These are phyloP conservation scores for Coregonus sp. DNA, from an alignment of 2,797 vertebrate species.

Conservation along the genomic window DNA sequence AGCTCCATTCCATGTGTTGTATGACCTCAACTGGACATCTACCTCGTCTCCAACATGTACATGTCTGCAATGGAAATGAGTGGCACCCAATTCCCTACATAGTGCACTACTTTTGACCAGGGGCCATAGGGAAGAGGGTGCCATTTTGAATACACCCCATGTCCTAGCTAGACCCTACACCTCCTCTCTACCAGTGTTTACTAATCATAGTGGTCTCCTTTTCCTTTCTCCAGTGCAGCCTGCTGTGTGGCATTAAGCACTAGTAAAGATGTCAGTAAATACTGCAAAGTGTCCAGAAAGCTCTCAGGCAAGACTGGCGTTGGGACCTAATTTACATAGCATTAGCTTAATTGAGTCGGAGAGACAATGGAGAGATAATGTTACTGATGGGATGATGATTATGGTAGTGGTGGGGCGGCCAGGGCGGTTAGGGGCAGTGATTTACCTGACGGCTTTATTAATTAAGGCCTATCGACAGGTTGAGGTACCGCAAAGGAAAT, in stretches of 20 bases:
- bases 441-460: slow-evolving; percentile 85
- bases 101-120: neutral
- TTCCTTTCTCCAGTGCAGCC: neutral
- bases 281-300: slow-evolving; percentile 1
- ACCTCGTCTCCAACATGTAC: neutral
- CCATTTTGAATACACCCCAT: neutral
- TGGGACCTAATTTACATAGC: slow-evolving; percentile 85
- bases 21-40: neutral
- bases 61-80: neutral
- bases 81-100: neutral
- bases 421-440: slow-evolving; percentile 51
- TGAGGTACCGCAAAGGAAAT: too few species aligned
- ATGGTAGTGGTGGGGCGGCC: slow-evolving; percentile 43
- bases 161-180: neutral
- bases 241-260: neutral
- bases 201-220: neutral
- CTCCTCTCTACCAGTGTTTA: neutral
- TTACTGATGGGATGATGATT: slow-evolving; percentile 81
- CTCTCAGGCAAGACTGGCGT: slow-evolving; percentile 68
- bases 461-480: slow-evolving; percentile 69
- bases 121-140: neutral
- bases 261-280: slow-evolving; percentile 64
- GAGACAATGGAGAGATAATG: slow-evolving; percentile 73
- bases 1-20: neutral
- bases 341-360: slow-evolving; percentile 85